phyloP scores from a whole-genome alignment of 2,113 vertebrate genomes.

The Pelecanoides urinatrix region DNA sequence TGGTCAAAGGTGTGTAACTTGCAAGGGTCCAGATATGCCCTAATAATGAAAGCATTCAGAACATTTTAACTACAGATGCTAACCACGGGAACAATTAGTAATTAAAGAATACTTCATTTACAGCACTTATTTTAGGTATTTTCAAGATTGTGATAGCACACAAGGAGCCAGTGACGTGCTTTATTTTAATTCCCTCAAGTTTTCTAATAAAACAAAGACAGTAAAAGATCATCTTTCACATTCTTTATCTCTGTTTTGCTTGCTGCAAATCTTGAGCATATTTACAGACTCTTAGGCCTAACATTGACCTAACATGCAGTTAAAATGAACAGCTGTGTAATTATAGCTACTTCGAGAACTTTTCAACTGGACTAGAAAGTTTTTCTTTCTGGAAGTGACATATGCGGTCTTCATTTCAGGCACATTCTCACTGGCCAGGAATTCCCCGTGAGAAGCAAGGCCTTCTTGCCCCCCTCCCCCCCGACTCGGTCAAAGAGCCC shows the following conservation, averaged over 20 bases:
- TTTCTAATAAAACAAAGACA: not conserved
- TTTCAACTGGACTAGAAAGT: not conserved
- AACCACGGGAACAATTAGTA: not conserved
- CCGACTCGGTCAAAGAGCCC: not conserved
- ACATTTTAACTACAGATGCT: not conserved
- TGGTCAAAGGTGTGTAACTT: not conserved
- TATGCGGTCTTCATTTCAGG: not conserved
- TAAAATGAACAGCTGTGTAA: not conserved
- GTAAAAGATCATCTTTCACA: not conserved
- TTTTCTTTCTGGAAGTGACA: not conserved
- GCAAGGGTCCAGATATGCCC: too few species aligned
- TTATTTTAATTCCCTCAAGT: not conserved
- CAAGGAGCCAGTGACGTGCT: not conserved
- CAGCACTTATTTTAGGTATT: not conserved
- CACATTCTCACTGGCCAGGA: not conserved
- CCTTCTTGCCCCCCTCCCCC: not conserved
- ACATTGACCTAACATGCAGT: fast-evolving
- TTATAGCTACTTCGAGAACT: not conserved
- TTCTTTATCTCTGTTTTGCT: not conserved
- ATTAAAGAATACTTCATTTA: not conserved
- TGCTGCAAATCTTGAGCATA: not conserved
- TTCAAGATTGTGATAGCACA: not conserved
- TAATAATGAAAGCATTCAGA: not conserved
- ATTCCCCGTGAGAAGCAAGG: not conserved
- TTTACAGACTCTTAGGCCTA: not conserved